Percentiles rank a stretch among this genome's conserved stretches.
These are phyloP conservation scores for Sitobion miscanthi DNA, from an alignment of 1,140 invertebrate species.

Conservation along the genomic window DNA sequence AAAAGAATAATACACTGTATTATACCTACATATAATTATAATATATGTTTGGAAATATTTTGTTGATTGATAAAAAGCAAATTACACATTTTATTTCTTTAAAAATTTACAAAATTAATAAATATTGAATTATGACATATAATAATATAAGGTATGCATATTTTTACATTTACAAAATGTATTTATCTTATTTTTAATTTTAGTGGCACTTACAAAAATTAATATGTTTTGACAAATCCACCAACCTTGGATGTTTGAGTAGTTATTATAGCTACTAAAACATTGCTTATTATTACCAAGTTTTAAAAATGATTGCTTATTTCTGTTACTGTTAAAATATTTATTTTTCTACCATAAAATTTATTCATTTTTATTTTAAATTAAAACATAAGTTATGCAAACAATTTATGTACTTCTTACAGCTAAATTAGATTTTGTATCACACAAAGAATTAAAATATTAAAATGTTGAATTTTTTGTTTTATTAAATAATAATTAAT, in stretches of 20 bases:
- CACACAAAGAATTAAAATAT: too few relatives aligned
- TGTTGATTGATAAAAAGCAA: neutral
- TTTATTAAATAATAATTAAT: neutral
- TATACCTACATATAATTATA: neutral
- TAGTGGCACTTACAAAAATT: neutral
- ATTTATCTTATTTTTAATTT: neutral
- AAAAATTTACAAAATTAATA: neutral
- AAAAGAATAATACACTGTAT: neutral
- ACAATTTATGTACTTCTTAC: too few relatives aligned
- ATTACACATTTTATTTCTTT: neutral
- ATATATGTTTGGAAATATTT: neutral
- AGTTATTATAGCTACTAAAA: neutral
- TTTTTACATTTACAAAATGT: neutral
- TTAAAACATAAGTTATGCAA: too few relatives aligned
- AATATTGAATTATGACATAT: neutral
- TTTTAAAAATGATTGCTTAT: neutral
- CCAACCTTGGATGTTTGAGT: neutral
- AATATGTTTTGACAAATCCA: neutral
- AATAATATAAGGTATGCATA: too few relatives aligned
- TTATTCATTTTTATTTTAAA: neutral
- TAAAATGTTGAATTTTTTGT: neutral
- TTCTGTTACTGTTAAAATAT: neutral
- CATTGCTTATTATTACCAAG: neutral
- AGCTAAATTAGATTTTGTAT: neutral
- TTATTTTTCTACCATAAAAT: neutral